Conservation (phyloP, 1,140 invertebrate species). For the Paraescarpia echinospica region DNA sequence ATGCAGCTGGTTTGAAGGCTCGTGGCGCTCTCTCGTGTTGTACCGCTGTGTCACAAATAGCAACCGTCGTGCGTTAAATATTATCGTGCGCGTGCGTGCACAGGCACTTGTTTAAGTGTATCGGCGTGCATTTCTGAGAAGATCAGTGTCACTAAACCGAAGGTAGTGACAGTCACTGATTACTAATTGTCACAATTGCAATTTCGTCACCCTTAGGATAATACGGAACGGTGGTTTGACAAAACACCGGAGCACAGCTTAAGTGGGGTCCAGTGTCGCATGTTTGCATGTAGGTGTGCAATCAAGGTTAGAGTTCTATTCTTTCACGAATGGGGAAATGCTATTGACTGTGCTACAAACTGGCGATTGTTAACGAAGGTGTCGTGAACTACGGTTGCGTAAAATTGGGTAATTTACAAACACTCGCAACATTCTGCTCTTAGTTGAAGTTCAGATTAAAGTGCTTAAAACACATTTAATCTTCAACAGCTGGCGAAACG, state of each 20-base stretch:
- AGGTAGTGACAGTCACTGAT: background rate
- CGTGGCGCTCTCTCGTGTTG: constrained; percentile 85
- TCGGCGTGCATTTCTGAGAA: background rate
- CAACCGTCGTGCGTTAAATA: background rate
- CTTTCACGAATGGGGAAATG: background rate
- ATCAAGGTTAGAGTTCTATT: background rate
- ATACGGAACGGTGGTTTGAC: background rate
- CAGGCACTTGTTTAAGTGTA: background rate
- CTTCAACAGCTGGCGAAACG: background rate
- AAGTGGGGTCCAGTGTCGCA: too few relatives aligned
- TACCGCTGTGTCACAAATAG: constrained; percentile 67
- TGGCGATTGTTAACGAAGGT: background rate
- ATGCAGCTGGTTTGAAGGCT: constrained; percentile 47
- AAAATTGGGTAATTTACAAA: background rate
- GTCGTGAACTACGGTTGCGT: background rate
- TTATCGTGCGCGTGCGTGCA: background rate
- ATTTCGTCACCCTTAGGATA: background rate
- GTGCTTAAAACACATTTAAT: background rate
- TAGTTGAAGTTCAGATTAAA: background rate
- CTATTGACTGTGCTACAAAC: background rate
- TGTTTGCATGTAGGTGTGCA: background rate
- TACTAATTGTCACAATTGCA: background rate
- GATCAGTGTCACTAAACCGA: background rate
- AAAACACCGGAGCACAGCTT: too few relatives aligned
- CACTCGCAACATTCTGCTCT: background rate